Percentiles rank a stretch among this genome's conserved stretches.
These are phyloP conservation scores for Chrysodeixis includens DNA, from an alignment of 2,888 invertebrate genomes.

Conservation along the genomic window DNA sequence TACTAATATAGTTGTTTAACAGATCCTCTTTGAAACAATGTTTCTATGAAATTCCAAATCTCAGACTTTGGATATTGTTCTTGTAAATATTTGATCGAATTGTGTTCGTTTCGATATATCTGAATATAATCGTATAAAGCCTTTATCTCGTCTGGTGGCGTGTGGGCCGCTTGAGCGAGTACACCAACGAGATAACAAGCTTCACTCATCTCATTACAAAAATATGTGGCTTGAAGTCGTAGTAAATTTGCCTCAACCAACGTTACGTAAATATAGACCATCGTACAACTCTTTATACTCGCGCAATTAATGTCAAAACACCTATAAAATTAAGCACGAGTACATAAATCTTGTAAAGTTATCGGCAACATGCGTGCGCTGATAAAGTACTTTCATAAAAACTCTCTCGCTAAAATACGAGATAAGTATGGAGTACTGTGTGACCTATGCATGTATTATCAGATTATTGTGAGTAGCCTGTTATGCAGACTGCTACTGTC, in stretches of 20 bases:
- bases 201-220: constrained; percentile 45
- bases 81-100: constrained; percentile 10
- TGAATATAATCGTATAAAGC: constrained; percentile 53
- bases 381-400: constrained; percentile 49
- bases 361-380: constrained; percentile 32
- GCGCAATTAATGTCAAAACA: constrained; percentile 33
- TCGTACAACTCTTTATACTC: constrained; percentile 30
- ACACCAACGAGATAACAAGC: constrained; percentile 57
- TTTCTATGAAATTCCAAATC: constrained; percentile 3
- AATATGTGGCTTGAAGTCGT: constrained; percentile 17
- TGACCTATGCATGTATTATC: constrained; percentile 29
- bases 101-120: constrained; percentile 42
- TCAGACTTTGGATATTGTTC: neutral
- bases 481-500: constrained; percentile 29
- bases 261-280: constrained; percentile 26
- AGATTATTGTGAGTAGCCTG: constrained; percentile 28
- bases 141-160: constrained; percentile 53
- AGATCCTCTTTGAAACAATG: neutral
- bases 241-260: constrained; percentile 25
- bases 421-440: constrained; percentile 32
- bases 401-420: constrained; percentile 34
- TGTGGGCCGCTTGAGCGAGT: constrained; percentile 50
- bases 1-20: neutral
- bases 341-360: constrained; percentile 49
- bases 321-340: constrained; percentile 35